A percentile compares a stretch with the other conserved stretches of the same genome.
These are phyloP conservation scores for Otus sunia DNA, from an alignment of 2,113 vertebrate genomes.

Conservation along the genomic window DNA sequence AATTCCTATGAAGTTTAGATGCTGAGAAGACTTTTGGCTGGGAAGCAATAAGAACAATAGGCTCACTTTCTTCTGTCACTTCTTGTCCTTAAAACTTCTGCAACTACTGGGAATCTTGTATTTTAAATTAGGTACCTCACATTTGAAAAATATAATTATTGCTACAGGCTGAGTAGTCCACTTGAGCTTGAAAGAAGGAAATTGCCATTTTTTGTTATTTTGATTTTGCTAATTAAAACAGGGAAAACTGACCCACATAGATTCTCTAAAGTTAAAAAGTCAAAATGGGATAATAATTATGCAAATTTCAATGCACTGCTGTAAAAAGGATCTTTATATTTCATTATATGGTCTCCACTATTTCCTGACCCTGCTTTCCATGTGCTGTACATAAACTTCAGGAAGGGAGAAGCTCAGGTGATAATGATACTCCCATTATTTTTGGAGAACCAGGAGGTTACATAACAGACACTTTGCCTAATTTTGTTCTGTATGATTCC, in stretches of 20 bases:
- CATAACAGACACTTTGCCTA: slow-evolving; percentile 55
- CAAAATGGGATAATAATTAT: slow-evolving; percentile 66
- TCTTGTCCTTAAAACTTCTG: slow-evolving; percentile 56
- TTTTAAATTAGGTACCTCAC: slow-evolving; percentile 69
- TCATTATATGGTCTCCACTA: neutral
- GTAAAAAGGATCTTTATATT: slow-evolving; percentile 20
- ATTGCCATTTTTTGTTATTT: slow-evolving; percentile 68
- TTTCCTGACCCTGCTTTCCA: neutral
- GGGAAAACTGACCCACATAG: slow-evolving; percentile 64
- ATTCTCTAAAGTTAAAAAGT: slow-evolving; percentile 67
- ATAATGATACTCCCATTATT: slow-evolving; percentile 13
- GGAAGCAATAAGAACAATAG: slow-evolving; percentile 13
- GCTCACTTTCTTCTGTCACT: slow-evolving; percentile 22
- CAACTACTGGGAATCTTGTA: slow-evolving; percentile 64
- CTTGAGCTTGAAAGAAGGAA: slow-evolving; percentile 51
- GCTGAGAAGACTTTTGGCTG: neutral
- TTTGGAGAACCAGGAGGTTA: slow-evolving; percentile 58
- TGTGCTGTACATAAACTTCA: neutral
- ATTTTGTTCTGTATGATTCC: slow-evolving; percentile 51
- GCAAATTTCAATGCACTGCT: slow-evolving; percentile 33
- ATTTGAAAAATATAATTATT: slow-evolving; percentile 76
- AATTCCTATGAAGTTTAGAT: neutral
- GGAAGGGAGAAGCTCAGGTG: neutral
- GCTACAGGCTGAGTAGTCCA: slow-evolving; percentile 60
- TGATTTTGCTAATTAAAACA: slow-evolving; percentile 69